phyloP scores from a whole-genome alignment of 2,888 invertebrate genomes.

The Nymphalis polychloros region DNA sequence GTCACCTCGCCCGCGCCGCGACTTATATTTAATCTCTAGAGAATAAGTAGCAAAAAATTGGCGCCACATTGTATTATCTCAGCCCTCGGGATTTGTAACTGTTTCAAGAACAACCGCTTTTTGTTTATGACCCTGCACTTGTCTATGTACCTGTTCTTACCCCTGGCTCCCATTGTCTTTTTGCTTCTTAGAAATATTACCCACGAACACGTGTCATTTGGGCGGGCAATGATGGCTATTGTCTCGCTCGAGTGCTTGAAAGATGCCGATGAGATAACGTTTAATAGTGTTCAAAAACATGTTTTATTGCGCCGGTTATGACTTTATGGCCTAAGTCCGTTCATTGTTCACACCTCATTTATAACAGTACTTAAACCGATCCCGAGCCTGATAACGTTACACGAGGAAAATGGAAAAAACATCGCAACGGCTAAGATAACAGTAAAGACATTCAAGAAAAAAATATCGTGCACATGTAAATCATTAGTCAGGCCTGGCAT shows the following conservation, averaged over 20 bases:
- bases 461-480: constrained; percentile 67
- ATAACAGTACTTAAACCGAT: constrained; percentile 31
- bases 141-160: constrained; percentile 62
- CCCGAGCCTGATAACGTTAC: constrained; percentile 26
- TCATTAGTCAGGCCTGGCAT: constrained; percentile 71
- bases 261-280: constrained; percentile 45
- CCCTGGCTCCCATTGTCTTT: constrained; percentile 50
- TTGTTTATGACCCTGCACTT: constrained; percentile 56
- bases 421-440: constrained; percentile 46
- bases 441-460: constrained; percentile 49
- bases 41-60: constrained; percentile 66
- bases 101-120: constrained; percentile 59
- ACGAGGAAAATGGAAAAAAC: constrained; percentile 45
- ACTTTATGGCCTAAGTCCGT: constrained; percentile 34
- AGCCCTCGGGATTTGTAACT: constrained; percentile 58
- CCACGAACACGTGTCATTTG: constrained; percentile 58
- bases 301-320: constrained; percentile 39
- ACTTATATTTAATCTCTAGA: constrained; percentile 54
- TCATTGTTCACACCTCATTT: constrained; percentile 35
- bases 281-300: constrained; percentile 35
- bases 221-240: constrained; percentile 43
- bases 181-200: constrained; percentile 59
- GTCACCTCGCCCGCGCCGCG: constrained; percentile 58
- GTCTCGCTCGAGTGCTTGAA: constrained; percentile 49
- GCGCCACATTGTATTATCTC: constrained; percentile 66